A percentile compares a stretch with the other conserved stretches of the same genome.
Conservation (phyloP, 2,888 invertebrate genomes). For the Antheraea yamamai region DNA sequence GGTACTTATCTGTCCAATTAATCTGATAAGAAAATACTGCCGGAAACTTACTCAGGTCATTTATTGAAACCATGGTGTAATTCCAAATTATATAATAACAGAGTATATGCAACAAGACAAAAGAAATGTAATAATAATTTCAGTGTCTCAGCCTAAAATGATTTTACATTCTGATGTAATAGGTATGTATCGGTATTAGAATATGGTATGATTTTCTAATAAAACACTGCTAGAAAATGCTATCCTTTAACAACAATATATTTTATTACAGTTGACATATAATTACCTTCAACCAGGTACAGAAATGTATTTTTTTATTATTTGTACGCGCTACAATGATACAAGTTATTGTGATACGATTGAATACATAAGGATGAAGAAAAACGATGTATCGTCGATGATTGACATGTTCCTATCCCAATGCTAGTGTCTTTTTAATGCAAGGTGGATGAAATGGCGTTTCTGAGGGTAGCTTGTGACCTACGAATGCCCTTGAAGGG, state of each 20-base stretch:
- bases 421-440: no score
- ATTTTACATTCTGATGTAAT: neutral
- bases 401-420: no score
- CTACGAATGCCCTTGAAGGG: no score
- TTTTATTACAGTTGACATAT: no score
- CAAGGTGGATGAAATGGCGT: no score
- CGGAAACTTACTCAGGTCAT: conserved; percentile 2
- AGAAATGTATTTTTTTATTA: no score
- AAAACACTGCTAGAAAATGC: neutral
- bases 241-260: neutral
- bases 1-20: neutral
- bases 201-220: neutral
- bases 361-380: no score
- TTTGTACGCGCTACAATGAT: no score
- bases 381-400: no score
- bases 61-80: conserved; percentile 6
- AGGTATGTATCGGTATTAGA: neutral
- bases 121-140: neutral
- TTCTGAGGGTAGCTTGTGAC: no score
- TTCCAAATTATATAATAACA: conserved; percentile 6
- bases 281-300: no score
- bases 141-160: neutral
- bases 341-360: no score
- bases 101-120: neutral
- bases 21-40: conserved; percentile 5